These are phyloP conservation scores for Torymus auratus DNA, from an alignment of 2,888 invertebrate genomes.

Conservation along the genomic window DNA sequence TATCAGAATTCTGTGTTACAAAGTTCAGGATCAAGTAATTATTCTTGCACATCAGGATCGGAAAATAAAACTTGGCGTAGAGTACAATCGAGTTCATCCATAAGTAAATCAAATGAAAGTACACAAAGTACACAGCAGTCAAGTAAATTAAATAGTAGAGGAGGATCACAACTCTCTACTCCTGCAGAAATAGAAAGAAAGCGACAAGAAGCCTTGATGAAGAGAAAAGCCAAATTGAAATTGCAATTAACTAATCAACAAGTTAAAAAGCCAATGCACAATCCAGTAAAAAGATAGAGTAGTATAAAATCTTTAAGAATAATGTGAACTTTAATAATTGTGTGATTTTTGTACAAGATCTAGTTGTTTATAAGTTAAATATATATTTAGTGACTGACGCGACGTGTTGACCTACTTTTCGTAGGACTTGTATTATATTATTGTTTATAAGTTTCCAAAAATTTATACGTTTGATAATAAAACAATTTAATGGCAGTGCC, in stretches of 20 bases:
- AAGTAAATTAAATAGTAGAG: constrained; percentile 28
- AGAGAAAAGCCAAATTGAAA: constrained; percentile 53
- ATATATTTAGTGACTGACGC: constrained; percentile 35
- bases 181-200: constrained; percentile 59
- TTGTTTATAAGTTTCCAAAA: constrained; percentile 55
- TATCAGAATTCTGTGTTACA: constrained; percentile 14
- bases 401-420: constrained; percentile 44
- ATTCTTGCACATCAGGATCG: constrained; percentile 2
- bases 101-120: constrained; percentile 17
- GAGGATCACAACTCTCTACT: constrained; percentile 38
- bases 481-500: constrained; percentile 53
- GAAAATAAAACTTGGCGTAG: constrained; percentile 50
- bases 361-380: constrained; percentile 40
- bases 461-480: constrained; percentile 57
- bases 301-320: neutral
- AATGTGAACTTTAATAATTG: constrained; percentile 15
- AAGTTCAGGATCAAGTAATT: constrained; percentile 20
- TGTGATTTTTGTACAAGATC: constrained; percentile 19
- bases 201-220: constrained; percentile 55
- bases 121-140: constrained; percentile 8
- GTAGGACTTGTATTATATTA: constrained; percentile 58
- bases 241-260: constrained; percentile 16
- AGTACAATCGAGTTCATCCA: constrained; percentile 43
- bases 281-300: constrained; percentile 40
- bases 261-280: constrained; percentile 22